These are phyloP conservation scores for Pseudorectes ferrugineus DNA, from an alignment of 2,113 vertebrate species.

Conservation along the genomic window DNA sequence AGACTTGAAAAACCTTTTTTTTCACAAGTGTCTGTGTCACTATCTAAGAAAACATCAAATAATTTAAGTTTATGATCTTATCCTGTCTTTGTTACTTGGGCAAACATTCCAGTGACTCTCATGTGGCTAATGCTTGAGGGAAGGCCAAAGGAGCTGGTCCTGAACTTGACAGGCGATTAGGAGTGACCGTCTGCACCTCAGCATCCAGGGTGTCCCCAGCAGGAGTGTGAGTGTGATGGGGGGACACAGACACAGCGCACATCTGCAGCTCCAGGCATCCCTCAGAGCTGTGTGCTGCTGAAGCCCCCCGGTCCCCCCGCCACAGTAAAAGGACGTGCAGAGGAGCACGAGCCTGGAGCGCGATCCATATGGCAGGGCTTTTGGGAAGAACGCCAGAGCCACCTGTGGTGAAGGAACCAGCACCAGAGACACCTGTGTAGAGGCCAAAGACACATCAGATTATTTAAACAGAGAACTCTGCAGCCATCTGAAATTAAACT, in stretches of 20 bases:
- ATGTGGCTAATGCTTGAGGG: not conserved
- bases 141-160: not conserved
- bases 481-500: not conserved
- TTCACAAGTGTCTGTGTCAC: not conserved
- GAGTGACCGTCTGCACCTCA: fast-evolving
- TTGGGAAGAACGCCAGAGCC: not conserved
- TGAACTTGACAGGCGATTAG: not conserved
- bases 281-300: fast-evolving
- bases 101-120: not conserved
- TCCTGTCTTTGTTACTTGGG: not conserved
- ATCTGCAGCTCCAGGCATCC: not conserved
- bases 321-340: not conserved
- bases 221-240: fast-evolving
- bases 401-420: fast-evolving
- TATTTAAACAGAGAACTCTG: not conserved
- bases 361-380: fast-evolving
- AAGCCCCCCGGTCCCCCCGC: not conserved
- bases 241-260: not conserved
- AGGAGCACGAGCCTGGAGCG: fast-evolving
- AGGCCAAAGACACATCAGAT: not conserved
- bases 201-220: not conserved
- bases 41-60: not conserved
- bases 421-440: not conserved
- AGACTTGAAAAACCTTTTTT: not conserved
- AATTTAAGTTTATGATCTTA: not conserved